Evolutionary conservation across 2,113 vertebrate genomes (phyloP), one percentile per base, ranked within the genome.

Genomic region (Procavia capensis): DNA sequence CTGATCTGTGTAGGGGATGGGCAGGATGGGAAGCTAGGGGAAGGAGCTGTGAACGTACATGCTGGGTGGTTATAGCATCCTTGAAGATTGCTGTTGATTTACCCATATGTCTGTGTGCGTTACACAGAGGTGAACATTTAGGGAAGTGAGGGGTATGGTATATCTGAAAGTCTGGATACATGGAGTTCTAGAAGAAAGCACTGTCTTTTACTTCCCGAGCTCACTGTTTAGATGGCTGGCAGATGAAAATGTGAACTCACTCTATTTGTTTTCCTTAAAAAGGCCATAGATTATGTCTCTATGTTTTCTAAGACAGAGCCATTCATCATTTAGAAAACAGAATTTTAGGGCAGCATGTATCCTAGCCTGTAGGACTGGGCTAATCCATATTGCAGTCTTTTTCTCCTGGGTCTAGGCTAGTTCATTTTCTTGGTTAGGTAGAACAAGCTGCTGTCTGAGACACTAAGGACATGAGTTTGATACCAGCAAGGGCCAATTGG

Each of bases 81-180:
- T 95, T 54, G 88, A 85, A 91, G 61, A 84, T 74, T 97, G 87
- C 75, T 95, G 90, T 75, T 85, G 72, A 72, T 90, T 59, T 84
- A 24, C 47, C 91, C 93, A 84, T 94, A 92, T 96, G 96, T 85
- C 93, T 98, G 64, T 92, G 63, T 92, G 94, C 83, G 74, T 45
- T 88, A 93, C 86, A 80, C 82, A 91, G 96, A 95, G 95, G 96
- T 95, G 94, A 93, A 95, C 79, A 90, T 92, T 84, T 89, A 74
- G 88, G 91, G 59, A 87, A 75, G 50, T 57, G 75, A 91, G 80
- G 95, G 96, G 39, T 74, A 86, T 0, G 75, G 75, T 91, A 80
- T 94, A 83, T 94, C 75, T 91, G 75, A 59, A 93, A 84, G 88
- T 88, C 88, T 97, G 86, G 82, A 86, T 89, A 39, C n/a, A 11